phyloP scores from a whole-genome alignment of 2,888 invertebrate species.

The Plebejus argus region DNA sequence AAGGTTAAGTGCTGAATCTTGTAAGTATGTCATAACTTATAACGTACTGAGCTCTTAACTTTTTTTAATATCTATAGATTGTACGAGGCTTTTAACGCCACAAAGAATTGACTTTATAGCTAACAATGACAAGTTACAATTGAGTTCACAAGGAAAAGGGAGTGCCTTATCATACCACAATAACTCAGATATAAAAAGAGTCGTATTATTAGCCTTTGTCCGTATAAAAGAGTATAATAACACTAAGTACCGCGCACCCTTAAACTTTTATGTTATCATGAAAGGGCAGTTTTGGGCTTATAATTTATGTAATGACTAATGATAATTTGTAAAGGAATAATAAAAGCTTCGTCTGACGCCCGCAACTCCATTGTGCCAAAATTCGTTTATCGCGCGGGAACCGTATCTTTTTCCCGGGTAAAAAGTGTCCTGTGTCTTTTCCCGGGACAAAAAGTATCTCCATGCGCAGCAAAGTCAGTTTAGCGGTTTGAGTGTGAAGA shows the following conservation, averaged over 20 bases:
- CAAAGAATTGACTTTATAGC: conserved; percentile 1
- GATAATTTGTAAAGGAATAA: background rate
- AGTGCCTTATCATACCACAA: conserved; percentile 14
- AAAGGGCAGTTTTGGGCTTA: background rate
- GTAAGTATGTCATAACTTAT: background rate
- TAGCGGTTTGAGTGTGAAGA: no score
- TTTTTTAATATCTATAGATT: background rate
- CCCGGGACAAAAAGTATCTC: no score
- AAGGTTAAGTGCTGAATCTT: background rate
- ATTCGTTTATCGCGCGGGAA: no score
- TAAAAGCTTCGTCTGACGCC: background rate
- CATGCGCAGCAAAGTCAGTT: no score
- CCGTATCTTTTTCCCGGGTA: no score
- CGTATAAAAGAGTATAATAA: background rate
- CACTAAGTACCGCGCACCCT: background rate
- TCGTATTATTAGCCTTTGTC: background rate
- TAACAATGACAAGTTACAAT: conserved; percentile 3
- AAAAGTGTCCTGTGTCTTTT: no score
- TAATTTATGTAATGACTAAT: conserved; percentile 1
- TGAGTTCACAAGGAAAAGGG: conserved; percentile 16
- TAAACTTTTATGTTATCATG: background rate
- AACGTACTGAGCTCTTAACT: background rate
- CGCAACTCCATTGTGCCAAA: no score
- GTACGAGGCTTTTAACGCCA: background rate
- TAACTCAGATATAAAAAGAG: background rate